phyloP scores from a whole-genome alignment of 2,888 invertebrate genomes.

The Sympetrum striolatum region DNA sequence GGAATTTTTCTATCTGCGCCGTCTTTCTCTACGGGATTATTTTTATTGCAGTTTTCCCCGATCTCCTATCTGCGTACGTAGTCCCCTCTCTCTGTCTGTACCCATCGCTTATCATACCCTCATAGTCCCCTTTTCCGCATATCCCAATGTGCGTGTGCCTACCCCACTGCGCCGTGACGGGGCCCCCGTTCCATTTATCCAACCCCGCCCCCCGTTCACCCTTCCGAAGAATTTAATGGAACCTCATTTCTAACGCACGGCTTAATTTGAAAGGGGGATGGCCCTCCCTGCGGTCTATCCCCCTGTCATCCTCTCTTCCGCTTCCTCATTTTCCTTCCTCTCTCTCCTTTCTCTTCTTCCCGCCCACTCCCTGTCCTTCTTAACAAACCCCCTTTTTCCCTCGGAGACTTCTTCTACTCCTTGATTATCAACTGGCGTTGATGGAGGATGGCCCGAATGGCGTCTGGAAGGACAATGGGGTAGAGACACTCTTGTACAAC shows the following conservation, averaged over 20 bases:
- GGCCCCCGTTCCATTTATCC: background rate
- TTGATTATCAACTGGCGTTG: constrained; percentile 29
- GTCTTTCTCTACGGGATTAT: background rate
- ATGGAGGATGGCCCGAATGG: background rate
- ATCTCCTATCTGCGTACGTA: background rate
- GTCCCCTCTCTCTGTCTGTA: background rate
- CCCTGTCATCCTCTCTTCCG: background rate
- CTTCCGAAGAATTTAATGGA: constrained; percentile 36
- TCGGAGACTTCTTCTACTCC: background rate
- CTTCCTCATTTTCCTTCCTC: background rate
- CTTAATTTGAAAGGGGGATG: constrained; percentile 42
- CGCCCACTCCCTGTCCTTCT: background rate
- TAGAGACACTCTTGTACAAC: background rate
- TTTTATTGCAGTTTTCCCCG: background rate
- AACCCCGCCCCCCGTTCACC: background rate
- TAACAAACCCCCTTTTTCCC: background rate
- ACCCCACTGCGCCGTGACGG: background rate
- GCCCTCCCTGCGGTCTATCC: background rate
- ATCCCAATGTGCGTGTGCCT: background rate
- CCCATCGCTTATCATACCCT: background rate
- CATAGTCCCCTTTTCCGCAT: background rate
- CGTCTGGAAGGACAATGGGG: background rate
- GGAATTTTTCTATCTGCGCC: background rate
- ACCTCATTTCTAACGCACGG: constrained; percentile 43
- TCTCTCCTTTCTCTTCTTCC: background rate